phyloP scores from a whole-genome alignment of 2,113 vertebrate species.

The Hippocampus abdominalis region DNA sequence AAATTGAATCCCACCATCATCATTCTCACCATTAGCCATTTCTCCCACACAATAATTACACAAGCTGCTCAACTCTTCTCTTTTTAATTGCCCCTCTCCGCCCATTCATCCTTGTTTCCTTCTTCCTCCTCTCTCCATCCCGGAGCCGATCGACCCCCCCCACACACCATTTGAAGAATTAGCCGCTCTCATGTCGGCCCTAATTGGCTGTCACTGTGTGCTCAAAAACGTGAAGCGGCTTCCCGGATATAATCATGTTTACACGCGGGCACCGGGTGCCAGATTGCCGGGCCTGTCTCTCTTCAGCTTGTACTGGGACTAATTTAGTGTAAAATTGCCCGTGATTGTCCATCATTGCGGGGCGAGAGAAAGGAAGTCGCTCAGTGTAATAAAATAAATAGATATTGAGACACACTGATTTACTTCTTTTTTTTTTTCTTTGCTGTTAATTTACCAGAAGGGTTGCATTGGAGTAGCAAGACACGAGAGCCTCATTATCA shows the following conservation, averaged over 20 bases:
- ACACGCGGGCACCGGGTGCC: constrained; percentile 57
- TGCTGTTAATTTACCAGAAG: constrained; percentile 3
- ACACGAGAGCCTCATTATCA: constrained; percentile 35
- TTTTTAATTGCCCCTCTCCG: constrained; percentile 63
- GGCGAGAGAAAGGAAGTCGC: constrained; percentile 26
- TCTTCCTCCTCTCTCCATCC: constrained; percentile 17
- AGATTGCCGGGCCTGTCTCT: constrained; percentile 59
- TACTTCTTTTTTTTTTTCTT: constrained; percentile 5
- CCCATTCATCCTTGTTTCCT: constrained; percentile 15
- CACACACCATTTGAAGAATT: constrained; percentile 61
- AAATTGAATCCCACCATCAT: constrained; percentile 64
- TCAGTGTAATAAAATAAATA: constrained; percentile 44
- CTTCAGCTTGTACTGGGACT: constrained; percentile 64
- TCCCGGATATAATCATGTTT: constrained; percentile 71
- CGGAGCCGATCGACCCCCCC: constrained; percentile 9
- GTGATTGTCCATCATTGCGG: constrained; percentile 58
- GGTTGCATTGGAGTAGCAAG: background rate
- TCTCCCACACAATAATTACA: constrained; percentile 63
- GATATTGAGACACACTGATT: constrained; percentile 26
- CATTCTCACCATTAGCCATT: constrained; percentile 33
- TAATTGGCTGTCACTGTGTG: constrained; percentile 73
- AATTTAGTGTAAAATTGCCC: constrained; percentile 72
- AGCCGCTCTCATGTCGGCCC: constrained; percentile 55
- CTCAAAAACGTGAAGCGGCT: constrained; percentile 60
- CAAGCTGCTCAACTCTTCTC: constrained; percentile 36